Base-by-base conservation (phyloP, 2,113 vertebrate species). In the Centrocercus urophasianus region DNA sequence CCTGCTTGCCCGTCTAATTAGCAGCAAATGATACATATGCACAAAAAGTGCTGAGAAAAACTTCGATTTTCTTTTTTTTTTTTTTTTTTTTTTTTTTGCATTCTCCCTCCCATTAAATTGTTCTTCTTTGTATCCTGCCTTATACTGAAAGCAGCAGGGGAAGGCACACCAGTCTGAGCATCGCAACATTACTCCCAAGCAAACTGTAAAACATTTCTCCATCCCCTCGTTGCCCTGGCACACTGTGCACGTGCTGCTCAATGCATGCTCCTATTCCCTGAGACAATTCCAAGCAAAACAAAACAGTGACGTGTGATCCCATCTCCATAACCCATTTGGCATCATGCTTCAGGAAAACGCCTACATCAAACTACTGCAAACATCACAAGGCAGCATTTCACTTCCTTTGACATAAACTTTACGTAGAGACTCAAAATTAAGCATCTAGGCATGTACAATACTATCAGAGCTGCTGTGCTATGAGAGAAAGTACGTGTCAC, bases 401-500 rank as follows among this genome's bases (percentile, higher is more conserved):
- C 1, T 3, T 32, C 60, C 52, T 48, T 54, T 27, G 24, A 20
- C 18, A 56, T 32, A 8, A 69, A 60, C 25, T 25, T 59, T 42
- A 89, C 54, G 25, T 20, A 54, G 47, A 57, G 15, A 61, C 59
- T 45, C 21, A 14, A 2, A 61, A 84, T 11, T 25, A 25, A 71
- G 32, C 11, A 5, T 50, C 19, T 24, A 7, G 40, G 6, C 28
- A 17, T 8, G 16, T 10, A 15, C 1, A 38, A 47, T 5, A 32
- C 64, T 16, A 2, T 28, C 3, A 15, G 54, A 4, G 48, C 34
- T 38, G n/a, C 59, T 73, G 42, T 0, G 0, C 11, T 34, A 38
- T 1, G 15, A 83, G 54, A 75, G 36, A 57, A 74, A 11, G 1
- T 48, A 60, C 54, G 24, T 2, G 1, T 56, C 71, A 22, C 0